Evolutionary conservation across 2,888 invertebrate genomes (phyloP), one percentile per base, ranked within the genome.

Genomic region (Meganola albula): DNA sequence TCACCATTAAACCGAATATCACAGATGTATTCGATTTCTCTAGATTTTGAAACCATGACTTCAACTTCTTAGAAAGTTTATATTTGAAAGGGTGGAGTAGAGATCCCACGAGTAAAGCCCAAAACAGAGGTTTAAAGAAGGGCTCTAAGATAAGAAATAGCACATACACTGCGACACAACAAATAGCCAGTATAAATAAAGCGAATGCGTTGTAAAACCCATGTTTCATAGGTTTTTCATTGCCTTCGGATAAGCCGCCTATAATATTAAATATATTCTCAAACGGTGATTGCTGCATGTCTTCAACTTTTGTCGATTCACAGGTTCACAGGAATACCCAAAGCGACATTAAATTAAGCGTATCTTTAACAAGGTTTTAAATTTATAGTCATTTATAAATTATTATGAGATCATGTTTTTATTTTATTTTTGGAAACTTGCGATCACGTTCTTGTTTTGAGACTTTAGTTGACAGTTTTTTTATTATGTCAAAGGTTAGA

Each of bases 41-140:
- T 23, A 93, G 67, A 31, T 87, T 80, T 57, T 89, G 87, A 62
- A 96, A 92, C 96, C 97, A 97, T 47, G 90, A 88, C 53, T 93
- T 91, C 11, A 96, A 87, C 40, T 89, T 84, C 38, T 90, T 90
- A 0, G 96, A 91, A 24, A 98, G 74, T 34, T 90, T 91, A 40
- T 92, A 89, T 74, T 99, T 99, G 63, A 97, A 93, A 0, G 99
- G 99, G 74, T 97, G 96, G n/a, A 99, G 87, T 21, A 98, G 93
- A 1, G 98, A 97, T n/a, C 99, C 99, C 58, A 97, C 95, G 16
- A 99, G 85, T 34, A 97, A 86, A 0, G 99, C 98, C 99, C 99
- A 99, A 52, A 98, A 88, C 31, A 99, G 76, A 0, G 99, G 98
- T 51, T 95, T 93, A 18, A 99, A 90, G 75, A 98, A 98, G 0